Evolutionary conservation across 1,140 invertebrate genomes (phyloP).

Genomic region (Schlechtendalia chinensis): DNA sequence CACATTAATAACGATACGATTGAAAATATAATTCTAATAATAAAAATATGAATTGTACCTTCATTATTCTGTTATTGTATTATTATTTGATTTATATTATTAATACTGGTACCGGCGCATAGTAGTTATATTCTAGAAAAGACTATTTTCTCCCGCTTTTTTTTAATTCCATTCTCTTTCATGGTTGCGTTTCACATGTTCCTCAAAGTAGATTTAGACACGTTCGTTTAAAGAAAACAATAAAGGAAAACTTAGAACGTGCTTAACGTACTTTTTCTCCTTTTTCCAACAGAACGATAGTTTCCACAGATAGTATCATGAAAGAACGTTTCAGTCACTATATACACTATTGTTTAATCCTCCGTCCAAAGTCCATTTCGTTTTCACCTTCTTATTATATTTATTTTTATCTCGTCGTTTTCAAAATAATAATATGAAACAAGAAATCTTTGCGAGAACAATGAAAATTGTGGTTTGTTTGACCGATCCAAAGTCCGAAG

Average conservation of each 20-base stretch:
- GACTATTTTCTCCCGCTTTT: not conserved
- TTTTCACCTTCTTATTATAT: slow-evolving; percentile 33
- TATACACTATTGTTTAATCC: slow-evolving; percentile 38
- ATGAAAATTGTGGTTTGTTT: not conserved
- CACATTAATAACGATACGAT: too few species aligned
- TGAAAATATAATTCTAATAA: too few species aligned
- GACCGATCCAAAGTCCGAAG: not conserved
- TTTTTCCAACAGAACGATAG: not conserved
- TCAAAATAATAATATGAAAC: not conserved
- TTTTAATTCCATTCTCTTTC: slow-evolving; percentile 19
- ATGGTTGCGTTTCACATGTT: not conserved
- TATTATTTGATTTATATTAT: slow-evolving; percentile 5
- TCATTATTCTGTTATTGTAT: not conserved
- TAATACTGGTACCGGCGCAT: too few species aligned
- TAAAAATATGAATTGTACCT: too few species aligned
- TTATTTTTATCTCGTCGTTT: slow-evolving; percentile 8
- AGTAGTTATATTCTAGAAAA: not conserved
- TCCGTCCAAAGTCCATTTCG: slow-evolving; percentile 26
- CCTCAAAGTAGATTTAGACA: slow-evolving; percentile 30
- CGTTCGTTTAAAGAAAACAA: slow-evolving; percentile 37
- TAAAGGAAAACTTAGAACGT: slow-evolving; percentile 36
- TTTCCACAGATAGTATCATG: slow-evolving; percentile 37
- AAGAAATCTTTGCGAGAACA: not conserved
- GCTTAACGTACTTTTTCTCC: slow-evolving; percentile 29
- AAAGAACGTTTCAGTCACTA: slow-evolving; percentile 4